phyloP scores from a whole-genome alignment of 2,888 invertebrate genomes.

The Crematogaster levior region DNA sequence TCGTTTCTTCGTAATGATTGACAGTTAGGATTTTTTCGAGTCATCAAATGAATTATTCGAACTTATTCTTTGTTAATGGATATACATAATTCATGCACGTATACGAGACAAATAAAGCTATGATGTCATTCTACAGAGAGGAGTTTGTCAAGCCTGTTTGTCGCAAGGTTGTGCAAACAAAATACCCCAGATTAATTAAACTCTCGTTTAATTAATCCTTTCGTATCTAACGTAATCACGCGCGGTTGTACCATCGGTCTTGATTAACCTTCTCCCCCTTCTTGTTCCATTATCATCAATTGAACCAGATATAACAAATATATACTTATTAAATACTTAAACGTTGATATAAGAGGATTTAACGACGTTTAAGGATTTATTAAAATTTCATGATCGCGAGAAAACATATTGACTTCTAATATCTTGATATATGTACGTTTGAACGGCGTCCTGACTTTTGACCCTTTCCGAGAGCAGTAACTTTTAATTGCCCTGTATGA shows the following conservation, averaged over 20 bases:
- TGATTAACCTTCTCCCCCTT: background rate
- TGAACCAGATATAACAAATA: background rate
- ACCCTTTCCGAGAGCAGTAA: conserved; percentile 8
- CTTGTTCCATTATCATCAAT: background rate
- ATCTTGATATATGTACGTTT: background rate
- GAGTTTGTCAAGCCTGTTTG: conserved; percentile 17
- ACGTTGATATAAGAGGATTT: background rate
- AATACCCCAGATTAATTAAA: conserved; percentile 24
- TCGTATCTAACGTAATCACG: conserved; percentile 10
- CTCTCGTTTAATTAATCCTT: conserved; percentile 12
- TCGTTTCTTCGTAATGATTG: background rate
- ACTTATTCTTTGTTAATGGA: background rate
- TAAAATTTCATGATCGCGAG: background rate
- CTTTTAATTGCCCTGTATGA: conserved; percentile 16
- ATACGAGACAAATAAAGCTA: conserved; percentile 34
- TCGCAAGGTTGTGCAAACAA: conserved; percentile 5
- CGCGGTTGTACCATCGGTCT: background rate
- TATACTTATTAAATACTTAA: conserved; percentile 8
- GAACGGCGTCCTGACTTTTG: background rate
- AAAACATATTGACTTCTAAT: background rate
- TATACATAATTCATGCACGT: conserved; percentile 23
- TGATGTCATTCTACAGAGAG: conserved; percentile 5
- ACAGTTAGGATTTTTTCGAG: background rate
- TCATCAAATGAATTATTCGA: background rate
- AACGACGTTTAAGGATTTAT: background rate